Base-by-base conservation (phyloP, 2,797 vertebrate genomes). In the Numenius phaeopus region DNA sequence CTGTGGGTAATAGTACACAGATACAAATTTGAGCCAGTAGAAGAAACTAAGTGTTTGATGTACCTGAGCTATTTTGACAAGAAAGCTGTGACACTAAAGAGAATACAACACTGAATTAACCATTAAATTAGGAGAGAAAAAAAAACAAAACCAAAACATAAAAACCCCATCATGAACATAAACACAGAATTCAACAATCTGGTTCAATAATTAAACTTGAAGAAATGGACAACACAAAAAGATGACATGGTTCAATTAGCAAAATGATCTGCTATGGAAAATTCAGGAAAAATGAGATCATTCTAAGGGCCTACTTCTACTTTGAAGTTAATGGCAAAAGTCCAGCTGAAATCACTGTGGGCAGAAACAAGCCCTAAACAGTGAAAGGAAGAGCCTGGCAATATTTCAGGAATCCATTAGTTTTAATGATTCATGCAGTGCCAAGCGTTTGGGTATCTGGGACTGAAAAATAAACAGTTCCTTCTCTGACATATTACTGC, bases 271-370 rank as follows among this genome's bases (percentile, higher is more conserved):
- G 26, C 16, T 62, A 40, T 16, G 30, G 24, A 94, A 94, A 76
- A 32, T 75, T 94, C 72, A 69, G 49, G 46, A 69, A 81, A 90
- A 88, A 86, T 39, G 6, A 77, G 42, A 47, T 75, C 67, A 65
- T 94, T 67, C 40, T 75, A 42, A 88, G 11, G 54, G 79, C 29
- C 8, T 83, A 42, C 40, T 92, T 73, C 64, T 77, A 21, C 64
- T 92, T 83, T 88, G 61, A 95, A 94, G 46, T 69, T 54, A 75
- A 88, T 95, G 91, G 82, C 84, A 77, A n/a, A 88, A 86, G 21
- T 88, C 91, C 95, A 94, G 23, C 46, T 90, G 76, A 91, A 89
- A 88, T 69, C 50, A 81, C 39, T 72, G 34, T 61, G 72, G 88
- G 34, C 18, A 81, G 49, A 92, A 95, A 44, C 40, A 93, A 92